Base-by-base conservation (phyloP, 1,140 invertebrate species). In the Euwallacea fornicatus region DNA sequence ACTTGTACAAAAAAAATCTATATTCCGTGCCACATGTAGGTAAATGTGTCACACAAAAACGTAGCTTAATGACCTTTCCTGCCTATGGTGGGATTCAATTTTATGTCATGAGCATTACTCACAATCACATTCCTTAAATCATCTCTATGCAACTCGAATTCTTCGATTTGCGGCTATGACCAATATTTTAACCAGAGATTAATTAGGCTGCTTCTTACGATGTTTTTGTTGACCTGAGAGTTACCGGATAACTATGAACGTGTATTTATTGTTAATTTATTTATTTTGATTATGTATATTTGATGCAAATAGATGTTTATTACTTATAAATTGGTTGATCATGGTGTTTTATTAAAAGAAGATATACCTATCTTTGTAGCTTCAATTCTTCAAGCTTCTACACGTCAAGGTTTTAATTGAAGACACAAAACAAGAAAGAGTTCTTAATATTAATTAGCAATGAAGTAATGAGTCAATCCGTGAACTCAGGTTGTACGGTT, bases 181-280 rank as follows among this genome's bases (percentile, higher is more conserved):
- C 67, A 58, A 69, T 69, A 62, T 69, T 69, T 62, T 69, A 44
- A 58, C 53, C 59, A 10, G 15, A 53, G 10, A 44, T 43, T 60
- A 43, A 21, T 55, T 54, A 11, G 67, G 62, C 67, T 69, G 67
- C 42, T 33, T 62, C 54, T 58, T 54, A 16, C 60, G 50, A 33
- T 69, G 53, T 62, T 69, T 69, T 60, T 41, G 4, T 33, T 60
- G 46, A 63, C 42, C 60, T 46, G 42, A 42, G 41, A 7, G 33
- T 63, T 63, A 46, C 42, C 7, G 7, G 47, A 8, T 68, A 68
- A 16, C 53, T 54, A 62, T 16, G 46, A 65, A 62, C 46, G 3
- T 46, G 0, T 58, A 21, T 56, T 43, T 43, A 16, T 55, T 42
- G 9, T 66, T 66, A 15, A 66, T 55, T 66, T 66, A 66, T 66